These are phyloP conservation scores for Lepidostoma basale DNA, from an alignment of 1,140 invertebrate species.

Conservation along the genomic window DNA sequence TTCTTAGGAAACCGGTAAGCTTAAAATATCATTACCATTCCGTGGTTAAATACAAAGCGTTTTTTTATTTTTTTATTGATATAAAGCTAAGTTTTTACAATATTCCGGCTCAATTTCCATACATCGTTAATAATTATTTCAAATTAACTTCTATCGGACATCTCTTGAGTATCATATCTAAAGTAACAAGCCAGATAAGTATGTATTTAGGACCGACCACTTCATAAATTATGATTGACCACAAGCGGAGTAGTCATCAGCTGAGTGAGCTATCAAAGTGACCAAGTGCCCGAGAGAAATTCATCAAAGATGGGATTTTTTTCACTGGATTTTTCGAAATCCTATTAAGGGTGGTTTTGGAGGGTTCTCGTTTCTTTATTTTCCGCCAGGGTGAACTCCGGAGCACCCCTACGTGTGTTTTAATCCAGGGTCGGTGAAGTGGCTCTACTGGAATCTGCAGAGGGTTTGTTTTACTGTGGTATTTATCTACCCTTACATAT, in stretches of 20 bases:
- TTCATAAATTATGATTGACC: constrained; percentile 32
- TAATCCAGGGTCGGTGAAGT: constrained; percentile 13
- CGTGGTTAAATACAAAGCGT: no score
- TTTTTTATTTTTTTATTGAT: no score
- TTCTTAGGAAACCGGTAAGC: no score
- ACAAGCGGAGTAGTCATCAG: neutral
- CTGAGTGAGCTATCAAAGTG: constrained; percentile 19
- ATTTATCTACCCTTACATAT: neutral
- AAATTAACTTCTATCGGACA: no score
- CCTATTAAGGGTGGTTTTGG: constrained; percentile 8
- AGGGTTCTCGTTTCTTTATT: constrained; percentile 28
- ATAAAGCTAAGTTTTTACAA: no score
- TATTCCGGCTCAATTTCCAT: no score
- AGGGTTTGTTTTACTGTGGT: neutral
- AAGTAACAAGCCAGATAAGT: no score
- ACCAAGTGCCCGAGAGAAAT: constrained; percentile 26
- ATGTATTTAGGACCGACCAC: constrained; percentile 7
- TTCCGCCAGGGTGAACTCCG: constrained; percentile 30
- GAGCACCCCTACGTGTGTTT: constrained; percentile 29
- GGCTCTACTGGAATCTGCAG: neutral
- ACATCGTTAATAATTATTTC: no score
- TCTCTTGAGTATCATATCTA: no score
- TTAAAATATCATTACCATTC: no score
- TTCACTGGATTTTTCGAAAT: constrained; percentile 31
- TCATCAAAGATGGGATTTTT: constrained; percentile 34